These are phyloP conservation scores for Napeogenes inachia DNA, from an alignment of 2,888 invertebrate genomes.

Conservation along the genomic window DNA sequence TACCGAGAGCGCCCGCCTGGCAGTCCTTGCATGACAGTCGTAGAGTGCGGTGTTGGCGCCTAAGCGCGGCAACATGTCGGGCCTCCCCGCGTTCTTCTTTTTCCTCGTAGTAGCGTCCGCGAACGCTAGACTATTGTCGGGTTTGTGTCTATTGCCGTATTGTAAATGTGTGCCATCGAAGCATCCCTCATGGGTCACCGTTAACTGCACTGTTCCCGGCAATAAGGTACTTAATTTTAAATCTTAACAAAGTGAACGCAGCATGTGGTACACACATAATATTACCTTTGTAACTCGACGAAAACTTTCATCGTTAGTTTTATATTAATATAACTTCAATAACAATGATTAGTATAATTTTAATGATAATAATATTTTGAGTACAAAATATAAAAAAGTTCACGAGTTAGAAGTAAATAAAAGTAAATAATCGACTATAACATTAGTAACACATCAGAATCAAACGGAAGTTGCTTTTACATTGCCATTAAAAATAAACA, in stretches of 20 bases:
- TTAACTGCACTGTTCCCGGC: constrained; percentile 80
- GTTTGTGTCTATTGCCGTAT: constrained; percentile 72
- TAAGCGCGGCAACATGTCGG: constrained; percentile 65
- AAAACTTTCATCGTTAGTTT: constrained; percentile 5
- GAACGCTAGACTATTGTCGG: constrained; percentile 33
- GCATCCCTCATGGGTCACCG: constrained; percentile 77
- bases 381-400: not conserved
- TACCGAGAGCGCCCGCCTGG: constrained; percentile 20
- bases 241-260: constrained; percentile 31
- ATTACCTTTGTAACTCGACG: constrained; percentile 10
- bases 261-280: constrained; percentile 14
- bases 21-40: constrained; percentile 58
- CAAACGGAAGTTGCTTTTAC: constrained; percentile 5
- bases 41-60: constrained; percentile 56
- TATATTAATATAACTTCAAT: not conserved
- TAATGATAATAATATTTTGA: not conserved
- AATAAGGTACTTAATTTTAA: constrained; percentile 73
- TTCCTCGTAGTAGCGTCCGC: constrained; percentile 63
- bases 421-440: not conserved
- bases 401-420: not conserved
- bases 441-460: not conserved
- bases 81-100: constrained; percentile 61
- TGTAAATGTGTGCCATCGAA: constrained; percentile 79
- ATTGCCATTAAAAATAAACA: constrained; percentile 3
- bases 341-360: no score